phyloP scores from a whole-genome alignment of 2,888 invertebrate species.

The Euplexia lucipara region DNA sequence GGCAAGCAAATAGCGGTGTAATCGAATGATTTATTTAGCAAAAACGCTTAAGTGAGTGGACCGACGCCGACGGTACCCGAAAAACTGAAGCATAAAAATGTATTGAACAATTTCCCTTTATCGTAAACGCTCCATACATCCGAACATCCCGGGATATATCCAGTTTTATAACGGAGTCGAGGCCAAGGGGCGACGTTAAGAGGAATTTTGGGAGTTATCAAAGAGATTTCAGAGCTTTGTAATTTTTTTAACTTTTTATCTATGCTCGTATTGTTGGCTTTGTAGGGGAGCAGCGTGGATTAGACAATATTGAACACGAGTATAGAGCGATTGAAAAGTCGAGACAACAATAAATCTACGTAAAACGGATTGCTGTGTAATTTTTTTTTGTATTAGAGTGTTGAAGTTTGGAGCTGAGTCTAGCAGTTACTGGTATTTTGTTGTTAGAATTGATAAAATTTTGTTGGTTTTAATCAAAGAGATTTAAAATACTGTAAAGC shows the following conservation, averaged over 20 bases:
- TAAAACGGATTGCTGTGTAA: constrained; percentile 12
- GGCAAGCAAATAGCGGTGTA: constrained; percentile 46
- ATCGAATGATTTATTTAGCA: constrained; percentile 65
- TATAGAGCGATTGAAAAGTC: constrained; percentile 17
- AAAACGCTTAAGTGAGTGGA: constrained; percentile 60
- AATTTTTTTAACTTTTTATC: constrained; percentile 36
- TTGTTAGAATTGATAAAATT: too few relatives aligned
- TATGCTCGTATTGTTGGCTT: constrained; percentile 29
- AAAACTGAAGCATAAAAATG: constrained; percentile 66
- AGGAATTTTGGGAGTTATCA: constrained; percentile 52
- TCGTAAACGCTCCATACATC: constrained; percentile 52
- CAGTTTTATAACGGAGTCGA: constrained; percentile 14
- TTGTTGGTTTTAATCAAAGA: too few relatives aligned
- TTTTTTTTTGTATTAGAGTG: background rate
- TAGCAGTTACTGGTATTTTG: background rate
- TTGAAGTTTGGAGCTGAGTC: background rate
- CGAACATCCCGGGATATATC: constrained; percentile 26
- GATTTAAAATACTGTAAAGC: too few relatives aligned
- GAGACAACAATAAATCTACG: constrained; percentile 30
- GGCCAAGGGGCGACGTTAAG: background rate
- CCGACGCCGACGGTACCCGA: constrained; percentile 33
- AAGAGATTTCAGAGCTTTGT: constrained; percentile 50
- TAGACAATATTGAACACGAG: constrained; percentile 25
- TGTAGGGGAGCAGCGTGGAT: constrained; percentile 11
- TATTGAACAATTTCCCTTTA: constrained; percentile 60